Conservation (phyloP, 2,113 vertebrate genomes). For the Eonycteris spelaea region DNA sequence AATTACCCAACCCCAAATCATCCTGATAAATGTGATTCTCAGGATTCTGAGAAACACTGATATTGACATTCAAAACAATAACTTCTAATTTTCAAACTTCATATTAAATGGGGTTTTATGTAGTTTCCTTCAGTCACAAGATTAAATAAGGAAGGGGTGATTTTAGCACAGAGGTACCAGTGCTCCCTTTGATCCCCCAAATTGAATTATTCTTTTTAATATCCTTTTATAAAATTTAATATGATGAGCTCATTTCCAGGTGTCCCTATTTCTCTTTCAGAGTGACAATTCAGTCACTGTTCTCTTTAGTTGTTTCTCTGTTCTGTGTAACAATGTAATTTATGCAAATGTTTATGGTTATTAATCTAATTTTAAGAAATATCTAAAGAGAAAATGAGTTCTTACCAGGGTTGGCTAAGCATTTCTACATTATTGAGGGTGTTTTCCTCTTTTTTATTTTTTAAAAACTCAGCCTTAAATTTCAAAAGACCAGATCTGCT, state of each 20-base stretch:
- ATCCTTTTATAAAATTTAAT: neutral
- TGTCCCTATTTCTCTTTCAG: neutral
- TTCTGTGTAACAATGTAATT: neutral
- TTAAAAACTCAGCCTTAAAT: conserved; percentile 14
- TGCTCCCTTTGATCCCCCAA: neutral
- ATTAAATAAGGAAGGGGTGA: neutral
- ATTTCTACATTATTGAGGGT: neutral
- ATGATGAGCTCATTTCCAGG: neutral
- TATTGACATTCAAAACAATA: neutral
- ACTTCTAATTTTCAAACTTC: neutral
- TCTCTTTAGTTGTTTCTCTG: neutral
- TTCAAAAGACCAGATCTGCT: neutral
- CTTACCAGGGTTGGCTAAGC: neutral
- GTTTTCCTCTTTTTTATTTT: neutral
- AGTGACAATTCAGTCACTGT: neutral
- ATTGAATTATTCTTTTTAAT: neutral
- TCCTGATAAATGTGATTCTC: neutral
- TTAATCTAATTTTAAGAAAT: neutral
- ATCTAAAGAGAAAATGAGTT: neutral
- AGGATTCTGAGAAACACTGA: neutral
- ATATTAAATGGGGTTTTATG: neutral
- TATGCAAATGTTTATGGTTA: conserved; percentile 1
- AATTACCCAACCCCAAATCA: neutral
- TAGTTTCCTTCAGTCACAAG: neutral
- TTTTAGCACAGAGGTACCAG: neutral